Base-by-base conservation (phyloP, 2,113 vertebrate genomes). In the Nanorana parkeri region DNA sequence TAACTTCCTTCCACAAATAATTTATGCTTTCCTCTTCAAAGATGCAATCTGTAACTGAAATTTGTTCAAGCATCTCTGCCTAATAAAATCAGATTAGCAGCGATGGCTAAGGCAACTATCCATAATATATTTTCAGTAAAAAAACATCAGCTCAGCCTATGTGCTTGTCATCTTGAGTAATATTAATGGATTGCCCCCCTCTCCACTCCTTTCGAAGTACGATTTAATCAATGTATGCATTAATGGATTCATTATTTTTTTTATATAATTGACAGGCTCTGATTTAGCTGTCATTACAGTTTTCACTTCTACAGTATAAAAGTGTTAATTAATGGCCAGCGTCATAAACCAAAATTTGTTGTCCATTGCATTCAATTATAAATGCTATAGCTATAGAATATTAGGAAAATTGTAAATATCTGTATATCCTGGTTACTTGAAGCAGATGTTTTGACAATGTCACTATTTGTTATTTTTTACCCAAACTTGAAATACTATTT, bases 221-320 rank as follows among this genome's bases (percentile, higher is more conserved):
- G 80, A 85, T 85, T 89, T 87, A 87, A 89, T 86, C 51, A 0
- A 86, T 15, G 11, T 77, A 28, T 83, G 86, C 84, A 88, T 88
- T 85, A 90, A 87, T 78, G 5, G 66, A 87, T 85, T 84, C 90
- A 89, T 90, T 89, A 89, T 89, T 85, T 83, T 75, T 73, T 85
- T 84, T 68, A 63, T 82, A 78, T 86, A 90, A 91, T 87, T 84
- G 86, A 85, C 85, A 87, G 47, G 65, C 17, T 17, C 52, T 84
- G 66, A 73, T 87, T 89, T 84, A 77, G 55, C 69, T 87, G 71
- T 65, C 54, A 83, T 85, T 86, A 85, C 85, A 87, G 65, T 80
- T 78, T 80, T 87, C 29, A 77, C 84, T 83, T 86, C 68, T 1
- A 11, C 65, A 72, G 72, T 67, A 84, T 67, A 29, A 76, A 68